These are phyloP conservation scores for Umimayanthus chanpuru DNA, from an alignment of 92 coral and sea anemone species.

Conservation along the genomic window DNA sequence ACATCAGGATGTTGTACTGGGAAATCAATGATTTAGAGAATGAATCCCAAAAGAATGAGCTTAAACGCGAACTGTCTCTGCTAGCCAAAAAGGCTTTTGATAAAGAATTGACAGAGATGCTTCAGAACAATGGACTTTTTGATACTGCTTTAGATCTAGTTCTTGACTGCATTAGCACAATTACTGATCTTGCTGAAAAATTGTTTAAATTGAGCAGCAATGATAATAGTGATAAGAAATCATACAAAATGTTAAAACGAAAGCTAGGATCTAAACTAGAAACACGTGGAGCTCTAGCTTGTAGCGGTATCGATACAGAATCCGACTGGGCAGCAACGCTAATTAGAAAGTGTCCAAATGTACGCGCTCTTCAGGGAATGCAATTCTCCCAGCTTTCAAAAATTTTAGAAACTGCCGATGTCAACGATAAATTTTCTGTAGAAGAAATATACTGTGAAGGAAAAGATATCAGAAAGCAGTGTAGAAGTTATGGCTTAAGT, in stretches of 20 bases:
- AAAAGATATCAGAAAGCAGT: conserved; percentile 4
- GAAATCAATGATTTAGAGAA: background rate
- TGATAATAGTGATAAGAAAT: background rate
- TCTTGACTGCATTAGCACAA: background rate
- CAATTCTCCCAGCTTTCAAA: background rate
- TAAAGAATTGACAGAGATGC: background rate
- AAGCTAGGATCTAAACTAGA: conserved; percentile 8
- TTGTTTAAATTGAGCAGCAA: background rate
- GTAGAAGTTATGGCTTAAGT: conserved; percentile 12
- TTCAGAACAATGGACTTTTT: background rate
- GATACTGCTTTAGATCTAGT: conserved; percentile 14
- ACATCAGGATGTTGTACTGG: background rate
- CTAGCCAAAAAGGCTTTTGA: conserved; percentile 6
- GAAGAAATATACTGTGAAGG: conserved; percentile 23
- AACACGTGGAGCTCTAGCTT: conserved; percentile 24
- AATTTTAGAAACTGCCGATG: background rate
- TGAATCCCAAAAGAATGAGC: background rate
- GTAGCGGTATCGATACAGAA: background rate
- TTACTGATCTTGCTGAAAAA: conserved; percentile 6
- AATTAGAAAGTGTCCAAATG: background rate
- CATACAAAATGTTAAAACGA: background rate
- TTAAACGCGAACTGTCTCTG: background rate
- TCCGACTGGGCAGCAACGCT: background rate
- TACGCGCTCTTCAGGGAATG: background rate
- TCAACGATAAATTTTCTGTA: background rate